Evolutionary conservation across 2,113 vertebrate species (phyloP), one percentile per base, ranked within the genome.

Genomic region (Apodemus sylvaticus): DNA sequence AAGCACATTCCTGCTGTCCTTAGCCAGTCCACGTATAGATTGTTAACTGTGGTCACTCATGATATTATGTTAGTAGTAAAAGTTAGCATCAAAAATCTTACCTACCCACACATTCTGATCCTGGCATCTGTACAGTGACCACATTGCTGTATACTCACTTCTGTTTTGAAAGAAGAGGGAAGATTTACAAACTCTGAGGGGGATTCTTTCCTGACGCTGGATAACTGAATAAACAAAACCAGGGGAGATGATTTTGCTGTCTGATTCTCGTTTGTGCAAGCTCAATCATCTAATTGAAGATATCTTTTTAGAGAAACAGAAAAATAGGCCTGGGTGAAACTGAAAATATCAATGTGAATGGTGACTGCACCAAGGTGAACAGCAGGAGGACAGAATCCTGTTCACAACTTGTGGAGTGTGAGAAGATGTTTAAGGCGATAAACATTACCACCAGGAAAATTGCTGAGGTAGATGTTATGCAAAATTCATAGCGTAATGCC

Each of bases 271-370:
- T 82, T 71, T 83, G 53, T 82, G 88, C 88, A 89, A 94, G 86
- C 90, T 93, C 88, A 94, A 76, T 95, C 95, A 77, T 86, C 90
- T 96, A 94, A 97, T 97, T 92, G 93, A 74, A 97, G 96, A 92
- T 71, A 87, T 9, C 74, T 96, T 93, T 53, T 66, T 74, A 96
- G 76, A 73, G 89, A 96, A 91, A 68, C 83, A 90, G 85, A 95
- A 94, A 95, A 82, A 77, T 1, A 94, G 92, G 66, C 51, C 85
- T 8, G 39, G 82, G 36, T 79, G 90, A 95, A 90, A 90, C 39
- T 66, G 70, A 77, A 86, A 90, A 86, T 64, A 60, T 88, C 68
- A 51, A 10, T 34, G 39, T 68, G 86, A 74, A 66, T 92, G 85
- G 93, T 82, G 94, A 90, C 36, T 48, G 10, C 45, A 64, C 87